Evolutionary conservation across 2,888 invertebrate species (phyloP), one percentile per base, ranked within the genome.

Genomic region (Bhutanitis thaidina): DNA sequence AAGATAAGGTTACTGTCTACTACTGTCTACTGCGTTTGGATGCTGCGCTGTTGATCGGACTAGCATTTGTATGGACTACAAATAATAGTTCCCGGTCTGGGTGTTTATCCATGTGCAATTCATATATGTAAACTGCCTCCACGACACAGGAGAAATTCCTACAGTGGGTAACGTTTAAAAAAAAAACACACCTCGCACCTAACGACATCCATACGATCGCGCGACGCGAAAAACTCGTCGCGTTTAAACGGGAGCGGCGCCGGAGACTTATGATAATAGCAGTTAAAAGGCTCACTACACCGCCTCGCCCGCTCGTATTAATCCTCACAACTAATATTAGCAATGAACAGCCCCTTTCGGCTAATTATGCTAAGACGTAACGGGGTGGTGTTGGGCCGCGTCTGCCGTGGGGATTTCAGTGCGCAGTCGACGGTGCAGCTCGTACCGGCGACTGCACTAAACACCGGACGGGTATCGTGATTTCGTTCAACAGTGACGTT

Each of bases 271-370:
- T 76, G 80, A 61, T 75, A 80, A 81, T 73, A 67, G 70, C 72
- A 64, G 71, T 69, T 72, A 75, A 69, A 73, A 74, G 67, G 70
- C 70, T 60, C 60, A 61, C 60, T 60, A 66, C 62, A 59, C 57
- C 69, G 60, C 66, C 65, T 56, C 64, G 63, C 63, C 65, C 60
- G 72, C 67, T 71, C 61, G 69, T 82, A 82, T 81, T 86, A 87
- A 86, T 84, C 87, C 87, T 62, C 67, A 82, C 86, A 79, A 87
- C 85, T 87, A 87, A 87, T 87, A 87, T 86, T 84, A 83, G 86
- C 81, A 71, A 83, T 87, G 81, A 87, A 85, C 85, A 84, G 69
- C 79, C 84, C 84, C 84, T 81, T 75, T 72, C 64, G 64, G 71
- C 83, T 86, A 82, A 87, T 87, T 87, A 86, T 87, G 87, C 86